Conservation (phyloP, 2,888 invertebrate genomes). For the Pyrrhia umbra region DNA sequence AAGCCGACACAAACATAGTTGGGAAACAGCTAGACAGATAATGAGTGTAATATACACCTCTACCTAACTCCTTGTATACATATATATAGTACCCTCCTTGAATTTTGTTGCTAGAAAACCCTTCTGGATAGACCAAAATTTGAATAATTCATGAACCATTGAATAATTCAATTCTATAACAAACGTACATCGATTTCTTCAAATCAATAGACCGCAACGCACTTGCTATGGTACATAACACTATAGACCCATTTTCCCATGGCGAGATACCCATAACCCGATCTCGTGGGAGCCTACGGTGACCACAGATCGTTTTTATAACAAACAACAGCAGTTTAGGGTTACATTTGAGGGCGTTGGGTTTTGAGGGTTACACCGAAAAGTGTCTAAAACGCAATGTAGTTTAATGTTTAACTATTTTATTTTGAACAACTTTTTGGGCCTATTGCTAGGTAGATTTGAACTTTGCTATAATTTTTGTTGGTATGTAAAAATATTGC, state of each 20-base stretch:
- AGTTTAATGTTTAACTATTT: constrained; percentile 1
- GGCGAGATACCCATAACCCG: constrained; percentile 52
- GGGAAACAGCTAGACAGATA: too few species aligned
- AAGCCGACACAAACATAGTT: too few species aligned
- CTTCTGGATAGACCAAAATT: background rate
- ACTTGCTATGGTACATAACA: constrained; percentile 38
- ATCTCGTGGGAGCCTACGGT: constrained; percentile 64
- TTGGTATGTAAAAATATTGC: too few species aligned
- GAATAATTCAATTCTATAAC: constrained; percentile 39
- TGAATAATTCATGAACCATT: constrained; percentile 38
- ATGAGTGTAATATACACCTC: too few species aligned
- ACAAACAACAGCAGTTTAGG: constrained; percentile 57
- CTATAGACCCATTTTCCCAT: constrained; percentile 55
- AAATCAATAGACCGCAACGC: constrained; percentile 33
- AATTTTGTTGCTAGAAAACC: background rate
- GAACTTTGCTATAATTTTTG: too few species aligned
- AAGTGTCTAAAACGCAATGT: constrained; percentile 4
- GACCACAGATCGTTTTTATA: constrained; percentile 62
- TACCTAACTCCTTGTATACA: too few species aligned
- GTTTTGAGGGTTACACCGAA: constrained; percentile 12
- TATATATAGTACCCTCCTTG: too few species aligned
- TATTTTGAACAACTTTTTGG: constrained; percentile 5
- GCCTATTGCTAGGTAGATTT: background rate
- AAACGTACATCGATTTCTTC: background rate
- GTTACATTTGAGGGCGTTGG: constrained; percentile 46